Conservation (phyloP, 2,888 invertebrate species). For the Eudasyphora cyanicolor region DNA sequence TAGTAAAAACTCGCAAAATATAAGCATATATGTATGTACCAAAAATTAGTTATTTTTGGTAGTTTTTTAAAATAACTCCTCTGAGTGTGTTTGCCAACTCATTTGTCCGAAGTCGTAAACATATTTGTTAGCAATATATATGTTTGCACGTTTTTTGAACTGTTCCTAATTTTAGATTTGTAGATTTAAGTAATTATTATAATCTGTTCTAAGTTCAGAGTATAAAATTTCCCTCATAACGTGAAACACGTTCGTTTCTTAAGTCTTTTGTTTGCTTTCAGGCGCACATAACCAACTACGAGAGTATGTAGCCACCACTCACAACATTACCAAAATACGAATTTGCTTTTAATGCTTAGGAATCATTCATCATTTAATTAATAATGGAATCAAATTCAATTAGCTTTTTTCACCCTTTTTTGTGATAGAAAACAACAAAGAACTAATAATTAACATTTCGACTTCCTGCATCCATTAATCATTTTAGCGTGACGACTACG, state of each 20-base stretch:
- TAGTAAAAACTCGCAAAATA: no score
- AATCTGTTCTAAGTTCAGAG: neutral
- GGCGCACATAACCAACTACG: neutral
- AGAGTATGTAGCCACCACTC: neutral
- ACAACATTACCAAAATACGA: neutral
- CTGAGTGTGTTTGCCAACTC: no score
- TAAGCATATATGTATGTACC: no score
- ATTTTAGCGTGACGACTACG: neutral
- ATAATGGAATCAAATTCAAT: slow-evolving; percentile 13
- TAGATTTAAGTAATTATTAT: neutral
- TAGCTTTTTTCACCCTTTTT: neutral
- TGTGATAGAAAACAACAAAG: neutral
- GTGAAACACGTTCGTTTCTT: neutral
- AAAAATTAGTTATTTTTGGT: no score
- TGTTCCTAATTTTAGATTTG: neutral
- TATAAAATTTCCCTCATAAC: neutral
- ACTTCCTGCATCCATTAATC: slow-evolving; percentile 56
- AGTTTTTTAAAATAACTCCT: no score
- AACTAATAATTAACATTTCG: slow-evolving; percentile 40
- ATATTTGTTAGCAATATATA: neutral
- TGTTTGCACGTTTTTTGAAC: neutral
- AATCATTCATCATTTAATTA: slow-evolving; percentile 11
- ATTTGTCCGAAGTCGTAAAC: no score
- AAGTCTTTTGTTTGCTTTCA: slow-evolving; percentile 16
- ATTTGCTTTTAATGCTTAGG: neutral